These are phyloP conservation scores for Myrmecophaga tridactyla DNA, from an alignment of 2,113 vertebrate species.

Conservation along the genomic window DNA sequence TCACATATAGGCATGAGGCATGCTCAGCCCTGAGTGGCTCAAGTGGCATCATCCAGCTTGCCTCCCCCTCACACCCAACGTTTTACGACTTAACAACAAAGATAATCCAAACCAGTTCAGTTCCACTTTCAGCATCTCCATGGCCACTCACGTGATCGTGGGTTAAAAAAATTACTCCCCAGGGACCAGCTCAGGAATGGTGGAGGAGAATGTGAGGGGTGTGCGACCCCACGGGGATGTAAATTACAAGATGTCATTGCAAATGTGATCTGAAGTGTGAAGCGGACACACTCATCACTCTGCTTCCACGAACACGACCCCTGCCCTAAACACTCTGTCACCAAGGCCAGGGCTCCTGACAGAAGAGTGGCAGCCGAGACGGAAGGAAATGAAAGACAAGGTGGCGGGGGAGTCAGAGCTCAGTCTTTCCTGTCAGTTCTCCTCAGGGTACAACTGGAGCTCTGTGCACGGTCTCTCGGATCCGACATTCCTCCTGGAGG, in stretches of 20 bases:
- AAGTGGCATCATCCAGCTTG: background rate
- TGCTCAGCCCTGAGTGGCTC: background rate
- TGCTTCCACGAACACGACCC: background rate
- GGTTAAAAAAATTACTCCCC: background rate
- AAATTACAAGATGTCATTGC: background rate
- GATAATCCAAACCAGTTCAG: too few relatives aligned
- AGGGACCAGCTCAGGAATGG: background rate
- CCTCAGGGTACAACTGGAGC: background rate
- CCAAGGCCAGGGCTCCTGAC: background rate
- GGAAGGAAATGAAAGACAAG: background rate
- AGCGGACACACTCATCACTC: conserved; percentile 31
- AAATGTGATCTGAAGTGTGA: background rate
- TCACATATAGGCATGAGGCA: background rate
- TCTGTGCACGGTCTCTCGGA: background rate
- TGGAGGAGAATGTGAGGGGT: background rate
- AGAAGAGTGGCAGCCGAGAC: conserved; percentile 44
- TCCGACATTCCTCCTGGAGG: background rate
- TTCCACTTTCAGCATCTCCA: background rate
- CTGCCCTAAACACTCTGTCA: background rate
- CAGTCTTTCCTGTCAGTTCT: background rate
- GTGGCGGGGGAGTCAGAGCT: background rate
- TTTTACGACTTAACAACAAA: too few relatives aligned
- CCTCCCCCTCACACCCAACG: background rate
- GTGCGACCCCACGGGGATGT: background rate
- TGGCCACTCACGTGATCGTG: background rate